These are phyloP conservation scores for Taxidea taxus DNA, from an alignment of 2,113 vertebrate genomes.

Conservation along the genomic window DNA sequence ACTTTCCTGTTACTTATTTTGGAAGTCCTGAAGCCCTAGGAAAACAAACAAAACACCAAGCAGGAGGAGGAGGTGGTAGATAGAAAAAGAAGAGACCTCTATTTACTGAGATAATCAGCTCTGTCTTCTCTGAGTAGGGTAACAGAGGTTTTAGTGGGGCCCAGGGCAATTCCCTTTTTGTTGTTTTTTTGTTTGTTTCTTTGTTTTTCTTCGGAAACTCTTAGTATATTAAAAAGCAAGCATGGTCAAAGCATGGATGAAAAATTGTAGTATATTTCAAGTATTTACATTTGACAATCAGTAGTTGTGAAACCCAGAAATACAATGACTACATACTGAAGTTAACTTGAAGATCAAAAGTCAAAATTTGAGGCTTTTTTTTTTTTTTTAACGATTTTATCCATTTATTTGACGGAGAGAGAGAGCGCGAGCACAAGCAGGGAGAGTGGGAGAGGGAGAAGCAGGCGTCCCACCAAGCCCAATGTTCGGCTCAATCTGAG, in stretches of 20 bases:
- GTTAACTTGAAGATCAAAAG: slow-evolving; percentile 46
- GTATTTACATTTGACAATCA: slow-evolving; percentile 19
- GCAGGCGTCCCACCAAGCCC: no score
- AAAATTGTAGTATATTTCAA: background rate
- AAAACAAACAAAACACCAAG: background rate
- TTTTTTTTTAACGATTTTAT: no score
- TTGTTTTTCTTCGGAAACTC: background rate
- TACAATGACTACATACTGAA: background rate
- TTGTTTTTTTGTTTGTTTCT: background rate
- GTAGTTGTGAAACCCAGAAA: slow-evolving; percentile 28
- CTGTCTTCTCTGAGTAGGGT: background rate
- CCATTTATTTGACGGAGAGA: no score
- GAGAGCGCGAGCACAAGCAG: no score
- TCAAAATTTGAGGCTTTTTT: background rate
- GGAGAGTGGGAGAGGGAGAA: no score
- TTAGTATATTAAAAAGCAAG: background rate
- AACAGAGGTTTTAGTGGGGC: background rate
- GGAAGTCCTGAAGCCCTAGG: background rate
- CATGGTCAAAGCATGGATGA: background rate
- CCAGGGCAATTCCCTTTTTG: background rate
- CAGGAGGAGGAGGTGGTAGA: background rate
- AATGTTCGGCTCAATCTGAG: no score
- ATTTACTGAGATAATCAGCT: background rate
- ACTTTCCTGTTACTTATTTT: slow-evolving; percentile 21
- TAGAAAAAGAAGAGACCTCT: background rate